Percentiles rank a stretch among this genome's conserved stretches.
Evolutionary conservation across 1,140 invertebrate species (phyloP).

Genomic region (Penaeus indicus): DNA sequence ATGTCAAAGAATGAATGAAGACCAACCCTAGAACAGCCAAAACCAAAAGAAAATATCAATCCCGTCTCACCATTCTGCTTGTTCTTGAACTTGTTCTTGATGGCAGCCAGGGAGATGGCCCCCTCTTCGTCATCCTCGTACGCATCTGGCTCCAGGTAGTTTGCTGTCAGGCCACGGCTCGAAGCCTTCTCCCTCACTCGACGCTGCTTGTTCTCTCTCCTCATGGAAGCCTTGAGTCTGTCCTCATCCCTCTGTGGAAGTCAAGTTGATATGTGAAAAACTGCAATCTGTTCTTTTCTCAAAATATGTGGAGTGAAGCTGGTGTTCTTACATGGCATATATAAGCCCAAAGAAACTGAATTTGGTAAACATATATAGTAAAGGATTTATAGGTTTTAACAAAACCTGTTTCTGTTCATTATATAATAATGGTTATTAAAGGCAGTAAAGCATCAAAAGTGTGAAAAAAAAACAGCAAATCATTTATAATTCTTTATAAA

Average conservation of each 20-base stretch:
- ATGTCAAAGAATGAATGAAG: neutral
- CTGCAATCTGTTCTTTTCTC: neutral
- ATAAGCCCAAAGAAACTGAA: neutral
- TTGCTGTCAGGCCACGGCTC: conserved; percentile 74
- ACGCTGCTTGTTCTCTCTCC: conserved; percentile 78
- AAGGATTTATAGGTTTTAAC: neutral
- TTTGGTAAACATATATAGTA: neutral
- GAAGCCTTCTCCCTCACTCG: conserved; percentile 76
- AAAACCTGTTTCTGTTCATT: too few relatives aligned
- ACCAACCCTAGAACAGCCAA: neutral
- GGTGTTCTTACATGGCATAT: neutral
- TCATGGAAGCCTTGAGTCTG: conserved; percentile 86
- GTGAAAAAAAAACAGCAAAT: too few relatives aligned
- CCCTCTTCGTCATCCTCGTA: conserved; percentile 92
- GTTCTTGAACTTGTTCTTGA: conserved; percentile 94
- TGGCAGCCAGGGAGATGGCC: conserved; percentile 90
- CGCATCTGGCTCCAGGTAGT: conserved; percentile 78
- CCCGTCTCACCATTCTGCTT: conserved; percentile 67
- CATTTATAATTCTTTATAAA: too few relatives aligned
- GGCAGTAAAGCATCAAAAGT: too few relatives aligned
- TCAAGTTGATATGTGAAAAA: neutral
- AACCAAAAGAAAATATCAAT: neutral
- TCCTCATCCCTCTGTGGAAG: conserved; percentile 83
- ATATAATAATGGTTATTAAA: too few relatives aligned
- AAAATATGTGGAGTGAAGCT: neutral